These are phyloP conservation scores for Gymnoscopelus microlampas DNA, from an alignment of 2,797 vertebrate species.

Conservation along the genomic window DNA sequence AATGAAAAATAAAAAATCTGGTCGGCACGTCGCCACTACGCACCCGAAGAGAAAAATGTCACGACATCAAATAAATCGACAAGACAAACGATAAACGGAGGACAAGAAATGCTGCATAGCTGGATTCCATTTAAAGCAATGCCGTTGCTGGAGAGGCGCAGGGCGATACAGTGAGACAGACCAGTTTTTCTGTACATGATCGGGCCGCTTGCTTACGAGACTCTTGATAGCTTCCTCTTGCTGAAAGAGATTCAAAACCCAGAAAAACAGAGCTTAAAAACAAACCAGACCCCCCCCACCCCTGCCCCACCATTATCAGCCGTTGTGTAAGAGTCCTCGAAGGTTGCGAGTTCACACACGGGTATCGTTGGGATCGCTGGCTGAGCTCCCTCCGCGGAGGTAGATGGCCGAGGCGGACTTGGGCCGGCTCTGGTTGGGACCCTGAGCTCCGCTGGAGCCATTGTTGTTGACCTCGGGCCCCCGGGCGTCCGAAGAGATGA, in stretches of 20 bases:
- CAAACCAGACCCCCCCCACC: constrained; percentile 42
- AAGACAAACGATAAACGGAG: constrained; percentile 48
- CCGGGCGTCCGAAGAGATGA: constrained; percentile 90
- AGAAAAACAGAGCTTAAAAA: constrained; percentile 33
- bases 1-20: constrained; percentile 34
- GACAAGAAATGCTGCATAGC: constrained; percentile 92
- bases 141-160: constrained; percentile 76
- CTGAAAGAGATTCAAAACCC: constrained; percentile 42
- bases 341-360: constrained; percentile 86
- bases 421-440: constrained; percentile 75
- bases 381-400: constrained; percentile 86
- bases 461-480: constrained; percentile 92
- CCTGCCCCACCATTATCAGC: no score
- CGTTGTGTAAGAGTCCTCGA: no score
- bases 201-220: constrained; percentile 69
- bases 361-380: constrained; percentile 86
- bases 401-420: constrained; percentile 94
- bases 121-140: constrained; percentile 95
- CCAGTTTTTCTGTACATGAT: constrained; percentile 69
- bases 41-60: constrained; percentile 33
- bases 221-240: constrained; percentile 68
- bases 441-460: constrained; percentile 50
- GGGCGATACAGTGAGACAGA: constrained; percentile 54
- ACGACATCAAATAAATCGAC: constrained; percentile 70
- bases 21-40: constrained; percentile 38